Evolutionary conservation across 2,113 vertebrate genomes (phyloP).

Genomic region (Podarcis muralis): DNA sequence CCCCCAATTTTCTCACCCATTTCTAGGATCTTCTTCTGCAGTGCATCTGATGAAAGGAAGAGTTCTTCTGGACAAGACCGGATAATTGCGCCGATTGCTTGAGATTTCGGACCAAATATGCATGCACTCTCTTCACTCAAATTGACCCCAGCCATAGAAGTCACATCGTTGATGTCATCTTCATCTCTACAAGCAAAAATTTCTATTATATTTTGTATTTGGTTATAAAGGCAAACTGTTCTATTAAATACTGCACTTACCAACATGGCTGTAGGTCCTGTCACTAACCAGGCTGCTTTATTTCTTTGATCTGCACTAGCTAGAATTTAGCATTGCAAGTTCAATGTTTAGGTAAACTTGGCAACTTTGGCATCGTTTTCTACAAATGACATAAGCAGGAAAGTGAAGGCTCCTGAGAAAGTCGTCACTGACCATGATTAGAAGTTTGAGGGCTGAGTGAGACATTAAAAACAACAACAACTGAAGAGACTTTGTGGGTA

Average conservation of each 20-base stretch:
- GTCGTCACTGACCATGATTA: background rate
- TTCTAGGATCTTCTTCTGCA: conserved; percentile 81
- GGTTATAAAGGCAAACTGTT: background rate
- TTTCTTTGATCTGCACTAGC: background rate
- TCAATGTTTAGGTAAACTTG: background rate
- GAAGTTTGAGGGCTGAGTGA: background rate
- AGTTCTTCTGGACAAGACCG: conserved; percentile 89
- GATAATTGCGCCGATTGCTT: conserved; percentile 81
- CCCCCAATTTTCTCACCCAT: conserved; percentile 78
- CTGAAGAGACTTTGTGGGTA: background rate
- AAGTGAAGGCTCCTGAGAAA: background rate
- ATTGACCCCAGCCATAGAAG: conserved; percentile 94
- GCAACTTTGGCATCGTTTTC: background rate
- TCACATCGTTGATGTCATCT: conserved; percentile 95
- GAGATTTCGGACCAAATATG: conserved; percentile 82
- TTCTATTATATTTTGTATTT: background rate
- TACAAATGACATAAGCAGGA: background rate
- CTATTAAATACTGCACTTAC: background rate
- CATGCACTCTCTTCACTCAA: conserved; percentile 86
- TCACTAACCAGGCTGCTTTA: background rate
- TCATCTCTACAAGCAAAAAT: conserved; percentile 80
- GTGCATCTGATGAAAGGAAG: conserved; percentile 79
- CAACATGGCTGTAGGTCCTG: background rate
- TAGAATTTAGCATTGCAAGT: background rate
- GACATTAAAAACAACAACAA: too few relatives aligned